Percentiles rank a stretch among this genome's conserved stretches.
Evolutionary conservation across 2,888 invertebrate genomes (phyloP).

Genomic region (Linnaemya tessellans): DNA sequence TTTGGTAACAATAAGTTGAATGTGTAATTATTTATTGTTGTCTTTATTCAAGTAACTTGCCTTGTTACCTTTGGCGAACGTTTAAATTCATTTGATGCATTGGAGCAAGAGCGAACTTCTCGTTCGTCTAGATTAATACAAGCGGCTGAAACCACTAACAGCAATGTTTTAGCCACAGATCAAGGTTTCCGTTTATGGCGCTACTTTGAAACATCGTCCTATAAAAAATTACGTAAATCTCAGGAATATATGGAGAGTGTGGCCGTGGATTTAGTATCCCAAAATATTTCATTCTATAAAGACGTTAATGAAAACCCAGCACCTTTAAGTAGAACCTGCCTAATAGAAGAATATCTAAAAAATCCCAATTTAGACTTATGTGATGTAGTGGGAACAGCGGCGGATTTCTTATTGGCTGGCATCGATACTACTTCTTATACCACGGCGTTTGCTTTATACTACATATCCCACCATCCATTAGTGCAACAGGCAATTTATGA

Average conservation of each 20-base stretch:
- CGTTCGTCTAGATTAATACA: conserved; percentile 88
- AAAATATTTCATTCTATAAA: conserved; percentile 85
- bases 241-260: conserved; percentile 90
- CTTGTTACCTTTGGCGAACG: conserved; percentile 88
- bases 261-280: conserved; percentile 86
- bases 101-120: conserved; percentile 86
- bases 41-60: conserved; percentile 87
- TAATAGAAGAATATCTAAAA: conserved; percentile 88
- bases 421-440: conserved; percentile 93
- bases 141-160: conserved; percentile 90
- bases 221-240: conserved; percentile 87
- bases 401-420: conserved; percentile 93
- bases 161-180: conserved; percentile 83
- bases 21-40: neutral
- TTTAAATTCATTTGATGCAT: conserved; percentile 87
- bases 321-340: conserved; percentile 81
- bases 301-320: conserved; percentile 63
- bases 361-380: conserved; percentile 88
- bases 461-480: conserved; percentile 88
- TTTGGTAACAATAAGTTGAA: neutral
- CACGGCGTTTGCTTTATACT: conserved; percentile 90
- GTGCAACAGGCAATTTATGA: conserved; percentile 87
- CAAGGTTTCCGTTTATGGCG: conserved; percentile 86
- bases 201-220: conserved; percentile 88
- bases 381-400: conserved; percentile 92